phyloP scores from a whole-genome alignment of 1,140 invertebrate genomes.

The Galleria mellonella region DNA sequence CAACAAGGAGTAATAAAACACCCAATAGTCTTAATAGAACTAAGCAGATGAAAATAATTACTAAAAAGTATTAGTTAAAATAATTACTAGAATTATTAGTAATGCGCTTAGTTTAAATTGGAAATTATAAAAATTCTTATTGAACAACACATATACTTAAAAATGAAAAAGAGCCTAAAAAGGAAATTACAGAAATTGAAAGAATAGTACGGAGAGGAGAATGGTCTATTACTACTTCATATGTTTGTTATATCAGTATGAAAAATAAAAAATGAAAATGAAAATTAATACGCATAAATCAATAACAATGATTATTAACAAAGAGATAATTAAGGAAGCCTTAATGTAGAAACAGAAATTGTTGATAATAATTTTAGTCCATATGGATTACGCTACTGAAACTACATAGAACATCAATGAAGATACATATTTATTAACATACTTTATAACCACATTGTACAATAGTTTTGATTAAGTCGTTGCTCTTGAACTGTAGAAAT shows the following conservation, averaged over 20 bases:
- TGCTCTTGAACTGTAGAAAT: no score
- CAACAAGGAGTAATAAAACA: conserved; percentile 17
- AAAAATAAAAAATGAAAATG: conserved; percentile 12
- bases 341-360: conserved; percentile 24
- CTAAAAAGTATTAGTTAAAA: conserved; percentile 26
- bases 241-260: background rate
- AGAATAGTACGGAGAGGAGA: conserved; percentile 48
- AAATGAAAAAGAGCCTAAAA: conserved; percentile 37
- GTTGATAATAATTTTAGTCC: conserved; percentile 39
- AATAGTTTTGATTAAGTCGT: no score
- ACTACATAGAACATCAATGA: conserved; percentile 31
- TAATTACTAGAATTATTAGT: no score
- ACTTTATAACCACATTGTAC: no score
- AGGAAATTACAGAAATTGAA: conserved; percentile 55
- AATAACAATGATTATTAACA: conserved; percentile 36
- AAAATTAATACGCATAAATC: conserved; percentile 18
- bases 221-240: conserved; percentile 14
- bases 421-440: no score
- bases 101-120: conserved; percentile 26
- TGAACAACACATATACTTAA: conserved; percentile 39
- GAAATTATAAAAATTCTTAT: conserved; percentile 34
- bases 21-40: conserved; percentile 36
- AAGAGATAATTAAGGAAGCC: conserved; percentile 29
- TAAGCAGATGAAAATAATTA: conserved; percentile 37
- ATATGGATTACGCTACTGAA: conserved; percentile 33